A percentile compares a stretch with the other conserved stretches of the same genome.
Conservation (phyloP, 2,888 invertebrate genomes). For the Caenorhabditis japonica region DNA sequence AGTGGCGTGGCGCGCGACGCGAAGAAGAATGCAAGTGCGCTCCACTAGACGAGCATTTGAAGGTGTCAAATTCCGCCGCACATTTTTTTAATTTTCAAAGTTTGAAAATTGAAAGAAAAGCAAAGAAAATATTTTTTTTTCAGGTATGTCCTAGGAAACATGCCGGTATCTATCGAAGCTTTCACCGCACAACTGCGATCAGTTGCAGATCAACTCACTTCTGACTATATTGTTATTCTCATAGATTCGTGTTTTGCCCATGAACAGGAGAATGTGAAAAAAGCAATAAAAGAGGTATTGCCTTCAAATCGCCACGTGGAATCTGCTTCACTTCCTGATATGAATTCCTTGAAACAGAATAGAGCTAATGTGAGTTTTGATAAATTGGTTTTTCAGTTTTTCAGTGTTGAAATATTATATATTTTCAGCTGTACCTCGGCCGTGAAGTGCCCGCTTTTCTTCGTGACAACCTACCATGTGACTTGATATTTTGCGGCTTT, state of each 20-base stretch:
- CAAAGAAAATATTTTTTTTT: background rate
- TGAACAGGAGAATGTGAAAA: conserved; percentile 12
- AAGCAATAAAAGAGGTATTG: conserved; percentile 4
- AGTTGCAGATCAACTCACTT: conserved; percentile 3
- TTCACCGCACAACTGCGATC: conserved; percentile 10
- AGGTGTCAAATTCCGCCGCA: too few species aligned
- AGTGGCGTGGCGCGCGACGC: too few species aligned
- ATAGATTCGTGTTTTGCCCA: conserved; percentile 51
- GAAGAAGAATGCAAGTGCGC: too few species aligned
- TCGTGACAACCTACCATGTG: conserved; percentile 8
- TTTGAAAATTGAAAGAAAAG: too few species aligned
- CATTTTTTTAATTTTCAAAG: too few species aligned
- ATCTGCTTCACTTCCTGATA: conserved; percentile 15
- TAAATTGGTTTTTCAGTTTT: background rate
- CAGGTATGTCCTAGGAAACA: conserved; percentile 62
- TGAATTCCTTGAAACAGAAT: conserved; percentile 3
- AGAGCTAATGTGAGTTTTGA: conserved; percentile 14
- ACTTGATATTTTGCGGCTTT: conserved; percentile 70
- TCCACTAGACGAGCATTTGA: too few species aligned
- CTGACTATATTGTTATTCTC: conserved; percentile 36
- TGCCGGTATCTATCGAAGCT: conserved; percentile 21
- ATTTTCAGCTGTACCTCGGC: conserved; percentile 33
- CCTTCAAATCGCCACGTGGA: conserved; percentile 2
- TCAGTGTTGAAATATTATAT: background rate
- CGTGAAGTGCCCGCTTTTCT: conserved; percentile 18